Evolutionary conservation across 2,797 vertebrate genomes (phyloP).

Genomic region (Bucorvus abyssinicus): DNA sequence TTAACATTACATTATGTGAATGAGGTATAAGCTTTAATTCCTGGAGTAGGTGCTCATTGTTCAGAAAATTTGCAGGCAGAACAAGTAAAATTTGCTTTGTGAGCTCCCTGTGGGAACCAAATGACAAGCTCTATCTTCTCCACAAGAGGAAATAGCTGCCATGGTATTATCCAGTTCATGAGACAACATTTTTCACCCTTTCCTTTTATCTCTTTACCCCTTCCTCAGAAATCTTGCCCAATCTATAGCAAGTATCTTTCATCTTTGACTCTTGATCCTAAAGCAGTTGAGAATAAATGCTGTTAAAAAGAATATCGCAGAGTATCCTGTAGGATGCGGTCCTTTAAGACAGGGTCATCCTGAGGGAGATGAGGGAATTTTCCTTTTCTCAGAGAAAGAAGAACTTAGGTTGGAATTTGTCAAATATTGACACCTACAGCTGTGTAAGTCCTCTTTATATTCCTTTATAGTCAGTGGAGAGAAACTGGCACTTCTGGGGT

Average conservation of each 20-base stretch:
- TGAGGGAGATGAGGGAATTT: constrained; percentile 13
- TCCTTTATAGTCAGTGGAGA: neutral
- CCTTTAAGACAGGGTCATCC: constrained; percentile 29
- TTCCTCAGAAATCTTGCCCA: constrained; percentile 50
- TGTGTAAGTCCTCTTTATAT: neutral
- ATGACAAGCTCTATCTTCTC: constrained; percentile 45
- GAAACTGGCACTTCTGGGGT: neutral
- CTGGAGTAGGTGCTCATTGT: constrained; percentile 43
- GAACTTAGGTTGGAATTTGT: constrained; percentile 6
- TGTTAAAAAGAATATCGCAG: constrained; percentile 2
- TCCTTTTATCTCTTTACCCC: constrained; percentile 34
- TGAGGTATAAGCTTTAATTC: constrained; percentile 47
- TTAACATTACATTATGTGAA: constrained; percentile 38
- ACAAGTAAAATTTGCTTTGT: constrained; percentile 58
- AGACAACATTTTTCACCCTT: constrained; percentile 55
- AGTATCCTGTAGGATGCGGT: neutral
- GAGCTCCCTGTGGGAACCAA: constrained; percentile 42
- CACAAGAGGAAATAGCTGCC: constrained; percentile 10
- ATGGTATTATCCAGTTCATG: constrained; percentile 30
- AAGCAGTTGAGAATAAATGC: constrained; percentile 37
- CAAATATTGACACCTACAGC: neutral
- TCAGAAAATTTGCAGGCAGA: constrained; percentile 50
- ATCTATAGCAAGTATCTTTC: constrained; percentile 27
- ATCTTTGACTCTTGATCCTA: constrained; percentile 63
- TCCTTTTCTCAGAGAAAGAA: neutral